Evolutionary conservation across 1,140 invertebrate species (phyloP).

Genomic region (Sinella curviseta): DNA sequence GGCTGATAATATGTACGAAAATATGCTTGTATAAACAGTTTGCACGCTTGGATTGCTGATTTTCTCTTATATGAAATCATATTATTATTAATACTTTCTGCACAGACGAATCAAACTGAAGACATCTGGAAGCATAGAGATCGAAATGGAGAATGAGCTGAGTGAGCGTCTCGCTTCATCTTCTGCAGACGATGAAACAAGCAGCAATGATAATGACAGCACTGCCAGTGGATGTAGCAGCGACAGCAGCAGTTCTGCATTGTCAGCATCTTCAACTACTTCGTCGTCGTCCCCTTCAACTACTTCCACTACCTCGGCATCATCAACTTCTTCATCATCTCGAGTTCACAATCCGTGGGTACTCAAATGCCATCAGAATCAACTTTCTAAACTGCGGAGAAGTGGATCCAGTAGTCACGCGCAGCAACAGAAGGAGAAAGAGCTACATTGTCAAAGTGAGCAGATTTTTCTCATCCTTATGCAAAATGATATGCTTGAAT

Average conservation of each 20-base stretch:
- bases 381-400: constrained; percentile 48
- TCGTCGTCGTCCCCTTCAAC: constrained; percentile 6
- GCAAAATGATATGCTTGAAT: no score
- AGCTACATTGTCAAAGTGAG: constrained; percentile 40
- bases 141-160: constrained; percentile 55
- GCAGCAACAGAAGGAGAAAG: constrained; percentile 36
- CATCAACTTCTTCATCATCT: neutral
- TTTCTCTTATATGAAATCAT: neutral
- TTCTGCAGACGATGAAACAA: constrained; percentile 50
- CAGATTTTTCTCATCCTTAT: no score
- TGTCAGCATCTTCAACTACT: neutral
- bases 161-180: constrained; percentile 44
- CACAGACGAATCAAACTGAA: constrained; percentile 54
- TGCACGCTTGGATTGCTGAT: no score
- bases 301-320: neutral
- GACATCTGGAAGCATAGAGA: constrained; percentile 56
- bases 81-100: constrained; percentile 5
- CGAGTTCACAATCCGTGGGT: constrained; percentile 61
- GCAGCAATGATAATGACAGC: neutral
- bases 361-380: constrained; percentile 60
- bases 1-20: no score
- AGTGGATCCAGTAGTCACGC: constrained; percentile 13
- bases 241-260: neutral
- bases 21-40: no score
- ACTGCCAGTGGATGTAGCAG: neutral